Conservation (phyloP, 2,113 vertebrate species). For the Myrmecobius fasciatus region DNA sequence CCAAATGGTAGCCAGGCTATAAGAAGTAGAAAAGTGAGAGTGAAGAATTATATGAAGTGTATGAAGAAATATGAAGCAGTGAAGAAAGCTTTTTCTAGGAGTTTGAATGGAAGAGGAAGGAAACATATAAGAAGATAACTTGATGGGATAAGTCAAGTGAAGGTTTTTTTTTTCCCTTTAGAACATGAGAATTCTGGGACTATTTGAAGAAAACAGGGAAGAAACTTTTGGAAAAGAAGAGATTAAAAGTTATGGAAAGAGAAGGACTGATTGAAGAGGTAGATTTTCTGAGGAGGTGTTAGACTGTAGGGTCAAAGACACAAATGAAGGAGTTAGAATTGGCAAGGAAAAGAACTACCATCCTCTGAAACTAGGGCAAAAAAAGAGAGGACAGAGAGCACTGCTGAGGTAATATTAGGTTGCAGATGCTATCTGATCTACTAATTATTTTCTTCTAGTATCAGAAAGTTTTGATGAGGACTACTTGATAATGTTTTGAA, state of each 20-base stretch:
- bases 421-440: background rate
- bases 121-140: too few species aligned
- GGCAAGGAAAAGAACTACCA: background rate
- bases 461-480: background rate
- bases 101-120: too few species aligned
- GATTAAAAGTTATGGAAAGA: background rate
- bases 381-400: background rate
- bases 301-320: background rate
- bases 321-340: background rate
- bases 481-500: background rate
- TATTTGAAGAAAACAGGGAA: background rate
- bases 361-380: background rate
- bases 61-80: too few species aligned
- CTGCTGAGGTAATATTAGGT: background rate
- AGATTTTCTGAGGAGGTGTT: background rate
- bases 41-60: too few species aligned
- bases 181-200: background rate
- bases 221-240: background rate
- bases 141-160: too few species aligned
- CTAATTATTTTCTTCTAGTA: background rate
- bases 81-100: too few species aligned
- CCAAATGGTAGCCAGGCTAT: too few species aligned
- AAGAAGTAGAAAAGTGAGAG: too few species aligned
- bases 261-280: background rate
- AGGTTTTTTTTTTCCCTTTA: too few species aligned